These are phyloP conservation scores for Alviniconcha marisindica DNA, from an alignment of 1,140 invertebrate species.

Conservation along the genomic window DNA sequence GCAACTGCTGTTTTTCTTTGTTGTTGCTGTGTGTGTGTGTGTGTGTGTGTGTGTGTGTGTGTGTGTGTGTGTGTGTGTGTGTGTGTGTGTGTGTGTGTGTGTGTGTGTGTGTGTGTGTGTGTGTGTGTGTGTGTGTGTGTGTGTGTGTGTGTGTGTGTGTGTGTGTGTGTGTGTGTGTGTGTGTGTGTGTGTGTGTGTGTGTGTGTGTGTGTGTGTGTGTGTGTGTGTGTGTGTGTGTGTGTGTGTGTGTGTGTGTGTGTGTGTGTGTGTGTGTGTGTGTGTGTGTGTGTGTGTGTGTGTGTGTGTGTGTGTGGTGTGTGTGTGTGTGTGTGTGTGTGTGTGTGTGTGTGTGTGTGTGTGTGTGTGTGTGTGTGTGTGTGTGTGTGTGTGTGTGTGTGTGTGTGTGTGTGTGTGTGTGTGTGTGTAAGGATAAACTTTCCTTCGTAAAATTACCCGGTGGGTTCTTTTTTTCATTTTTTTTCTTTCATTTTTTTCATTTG, in stretches of 20 bases:
- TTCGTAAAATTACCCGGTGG: too few species aligned
- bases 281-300: background rate
- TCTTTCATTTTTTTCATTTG: too few species aligned
- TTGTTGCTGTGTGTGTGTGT: background rate
- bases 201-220: background rate
- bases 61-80: conserved; percentile 5
- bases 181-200: background rate
- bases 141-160: background rate
- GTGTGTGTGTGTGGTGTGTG: background rate
- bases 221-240: background rate
- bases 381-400: too few species aligned
- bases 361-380: too few species aligned
- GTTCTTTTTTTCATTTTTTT: background rate
- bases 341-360: background rate
- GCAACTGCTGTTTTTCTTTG: too few species aligned
- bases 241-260: background rate
- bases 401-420: too few species aligned
- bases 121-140: background rate
- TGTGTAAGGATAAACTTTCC: too few species aligned
- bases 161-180: background rate
- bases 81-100: conserved; percentile 3
- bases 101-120: background rate
- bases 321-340: background rate
- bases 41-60: background rate
- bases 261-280: too few species aligned